A percentile compares a stretch with the other conserved stretches of the same genome.
phyloP scores from a whole-genome alignment of 2,797 vertebrate genomes.

The Schizopygopsis pylzovi region DNA sequence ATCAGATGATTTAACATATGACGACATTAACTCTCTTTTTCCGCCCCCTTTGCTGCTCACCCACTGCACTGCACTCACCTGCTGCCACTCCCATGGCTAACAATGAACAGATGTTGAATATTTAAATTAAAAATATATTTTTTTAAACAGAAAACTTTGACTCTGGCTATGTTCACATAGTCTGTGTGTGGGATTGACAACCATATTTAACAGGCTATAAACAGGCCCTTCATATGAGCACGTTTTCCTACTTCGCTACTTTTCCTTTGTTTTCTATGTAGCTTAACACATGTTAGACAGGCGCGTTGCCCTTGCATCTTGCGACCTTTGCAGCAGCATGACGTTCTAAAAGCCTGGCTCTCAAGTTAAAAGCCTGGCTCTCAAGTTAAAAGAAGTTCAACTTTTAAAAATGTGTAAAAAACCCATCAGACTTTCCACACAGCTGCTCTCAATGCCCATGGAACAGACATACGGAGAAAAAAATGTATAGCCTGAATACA shows the following conservation, averaged over 20 bases:
- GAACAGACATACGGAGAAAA: too few relatives aligned
- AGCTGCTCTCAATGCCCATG: too few relatives aligned
- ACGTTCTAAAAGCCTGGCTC: background rate
- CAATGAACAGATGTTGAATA: background rate
- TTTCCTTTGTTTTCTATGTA: background rate
- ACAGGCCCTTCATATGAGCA: background rate
- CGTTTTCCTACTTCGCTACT: background rate
- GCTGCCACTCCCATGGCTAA: background rate
- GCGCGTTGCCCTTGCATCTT: background rate
- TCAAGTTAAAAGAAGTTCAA: background rate
- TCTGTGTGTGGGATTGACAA: background rate
- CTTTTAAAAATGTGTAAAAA: background rate
- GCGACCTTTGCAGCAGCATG: background rate
- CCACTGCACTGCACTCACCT: conserved; percentile 26
- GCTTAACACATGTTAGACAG: background rate
- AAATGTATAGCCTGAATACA: too few relatives aligned
- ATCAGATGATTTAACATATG: conserved; percentile 51
- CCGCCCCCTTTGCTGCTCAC: conserved; percentile 42
- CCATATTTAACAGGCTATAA: background rate
- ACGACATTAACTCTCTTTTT: conserved; percentile 27
- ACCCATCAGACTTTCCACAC: background rate
- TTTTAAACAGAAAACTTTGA: background rate
- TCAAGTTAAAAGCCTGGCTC: background rate
- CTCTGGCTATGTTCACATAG: background rate
- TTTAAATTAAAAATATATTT: background rate